Conservation (phyloP, 2,113 vertebrate species). For the Brachyhypopomus occidentalis region DNA sequence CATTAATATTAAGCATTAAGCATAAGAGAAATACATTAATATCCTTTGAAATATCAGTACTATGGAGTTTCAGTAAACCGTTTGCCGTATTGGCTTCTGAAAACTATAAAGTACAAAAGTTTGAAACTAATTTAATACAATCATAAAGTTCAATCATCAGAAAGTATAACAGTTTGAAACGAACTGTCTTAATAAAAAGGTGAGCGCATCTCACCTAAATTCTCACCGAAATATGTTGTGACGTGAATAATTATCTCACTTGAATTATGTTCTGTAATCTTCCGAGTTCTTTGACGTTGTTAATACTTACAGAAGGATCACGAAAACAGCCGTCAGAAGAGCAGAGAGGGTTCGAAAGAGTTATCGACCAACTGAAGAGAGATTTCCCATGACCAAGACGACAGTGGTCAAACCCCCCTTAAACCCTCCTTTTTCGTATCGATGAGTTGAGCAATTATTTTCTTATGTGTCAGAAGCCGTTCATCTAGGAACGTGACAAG, state of each 20-base stretch:
- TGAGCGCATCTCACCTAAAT: slow-evolving; percentile 35
- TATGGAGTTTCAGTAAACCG: background rate
- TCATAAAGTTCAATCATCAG: too few relatives aligned
- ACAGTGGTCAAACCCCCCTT: background rate
- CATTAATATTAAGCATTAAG: background rate
- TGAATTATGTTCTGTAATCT: slow-evolving; percentile 28
- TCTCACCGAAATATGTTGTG: background rate
- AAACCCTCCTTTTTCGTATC: too few relatives aligned
- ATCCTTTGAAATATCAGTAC: background rate
- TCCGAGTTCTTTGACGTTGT: background rate
- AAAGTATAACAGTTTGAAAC: background rate
- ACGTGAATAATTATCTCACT: slow-evolving; percentile 20
- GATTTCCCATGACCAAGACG: background rate
- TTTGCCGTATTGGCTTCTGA: background rate
- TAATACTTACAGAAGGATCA: too few relatives aligned
- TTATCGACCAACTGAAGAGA: background rate
- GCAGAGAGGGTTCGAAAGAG: background rate
- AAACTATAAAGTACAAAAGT: background rate
- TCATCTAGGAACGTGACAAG: too few relatives aligned
- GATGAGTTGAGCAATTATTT: background rate
- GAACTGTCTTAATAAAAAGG: background rate
- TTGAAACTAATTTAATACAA: background rate
- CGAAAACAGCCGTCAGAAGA: background rate
- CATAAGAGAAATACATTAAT: too few relatives aligned
- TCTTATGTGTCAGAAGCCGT: too few relatives aligned